These are phyloP conservation scores for Pandemis cinnamomeana DNA, from an alignment of 2,888 invertebrate species.

Conservation along the genomic window DNA sequence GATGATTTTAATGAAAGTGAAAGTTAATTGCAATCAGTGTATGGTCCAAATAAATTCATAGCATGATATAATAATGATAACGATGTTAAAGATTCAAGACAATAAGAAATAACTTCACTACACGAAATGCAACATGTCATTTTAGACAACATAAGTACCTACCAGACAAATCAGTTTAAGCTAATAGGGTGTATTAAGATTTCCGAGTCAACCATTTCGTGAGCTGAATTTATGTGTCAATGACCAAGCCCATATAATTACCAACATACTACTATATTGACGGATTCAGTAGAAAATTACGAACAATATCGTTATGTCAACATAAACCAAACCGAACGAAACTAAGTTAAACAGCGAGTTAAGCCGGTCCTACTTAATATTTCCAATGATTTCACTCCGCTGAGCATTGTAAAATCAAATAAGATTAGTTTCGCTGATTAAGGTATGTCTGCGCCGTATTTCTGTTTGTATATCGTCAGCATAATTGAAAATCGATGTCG, in stretches of 20 bases:
- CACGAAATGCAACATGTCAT: neutral
- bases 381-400: conserved; percentile 10
- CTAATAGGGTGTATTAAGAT: neutral
- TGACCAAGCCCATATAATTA: no score
- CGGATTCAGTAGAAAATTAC: neutral
- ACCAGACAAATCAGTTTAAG: neutral
- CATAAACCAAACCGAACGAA: neutral
- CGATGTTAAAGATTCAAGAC: neutral
- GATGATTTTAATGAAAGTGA: conserved; percentile 25
- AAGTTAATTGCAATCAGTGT: conserved; percentile 29
- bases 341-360: neutral
- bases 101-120: conserved; percentile 5
- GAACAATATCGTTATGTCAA: neutral
- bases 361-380: neutral
- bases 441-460: neutral
- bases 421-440: conserved; percentile 6
- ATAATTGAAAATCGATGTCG: conserved; percentile 58
- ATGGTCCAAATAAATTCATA: conserved; percentile 18
- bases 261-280: no score
- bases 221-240: neutral
- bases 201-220: neutral
- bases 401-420: conserved; percentile 9
- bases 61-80: conserved; percentile 13
- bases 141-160: neutral
- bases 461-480: conserved; percentile 23